A percentile compares a stretch with the other conserved stretches of the same genome.
These are phyloP conservation scores for Platorchestia sp. DNA, from an alignment of 1,140 invertebrate genomes.

Conservation along the genomic window DNA sequence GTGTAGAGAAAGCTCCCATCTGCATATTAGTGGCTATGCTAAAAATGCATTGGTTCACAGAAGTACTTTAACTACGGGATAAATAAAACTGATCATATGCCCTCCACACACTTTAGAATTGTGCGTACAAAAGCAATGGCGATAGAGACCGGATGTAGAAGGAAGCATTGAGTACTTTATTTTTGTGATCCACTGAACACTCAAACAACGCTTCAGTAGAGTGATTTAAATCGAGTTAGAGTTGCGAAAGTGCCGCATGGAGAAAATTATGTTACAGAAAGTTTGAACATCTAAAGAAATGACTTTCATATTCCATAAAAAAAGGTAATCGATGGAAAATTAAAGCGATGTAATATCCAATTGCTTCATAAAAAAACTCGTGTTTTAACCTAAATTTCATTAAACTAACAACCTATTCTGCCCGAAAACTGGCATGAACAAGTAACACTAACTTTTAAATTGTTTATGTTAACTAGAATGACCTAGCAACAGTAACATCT, in stretches of 20 bases:
- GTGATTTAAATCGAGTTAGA: background rate
- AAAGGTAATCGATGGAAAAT: no score
- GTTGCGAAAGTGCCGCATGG: background rate
- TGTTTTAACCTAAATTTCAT: no score
- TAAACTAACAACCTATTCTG: background rate
- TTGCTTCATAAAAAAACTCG: background rate
- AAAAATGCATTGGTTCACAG: background rate
- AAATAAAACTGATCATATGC: background rate
- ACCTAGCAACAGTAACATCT: no score
- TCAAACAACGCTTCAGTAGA: background rate
- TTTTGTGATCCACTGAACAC: background rate
- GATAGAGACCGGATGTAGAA: background rate
- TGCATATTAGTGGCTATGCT: slow-evolving; percentile 44
- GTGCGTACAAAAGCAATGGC: background rate
- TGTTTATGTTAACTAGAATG: background rate
- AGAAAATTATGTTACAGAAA: no score
- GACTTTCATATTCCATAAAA: no score
- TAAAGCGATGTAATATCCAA: no score
- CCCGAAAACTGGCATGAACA: background rate
- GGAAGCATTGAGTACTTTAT: background rate
- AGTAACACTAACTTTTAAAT: background rate
- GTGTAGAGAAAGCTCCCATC: slow-evolving; percentile 24
- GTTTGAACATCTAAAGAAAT: no score
- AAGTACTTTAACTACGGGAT: background rate
- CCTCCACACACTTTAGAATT: background rate